Conservation (phyloP, 30 jellyfish, hydroid and myxozoan genomes). For the Aurelia aurita complex sp. Pacific region DNA sequence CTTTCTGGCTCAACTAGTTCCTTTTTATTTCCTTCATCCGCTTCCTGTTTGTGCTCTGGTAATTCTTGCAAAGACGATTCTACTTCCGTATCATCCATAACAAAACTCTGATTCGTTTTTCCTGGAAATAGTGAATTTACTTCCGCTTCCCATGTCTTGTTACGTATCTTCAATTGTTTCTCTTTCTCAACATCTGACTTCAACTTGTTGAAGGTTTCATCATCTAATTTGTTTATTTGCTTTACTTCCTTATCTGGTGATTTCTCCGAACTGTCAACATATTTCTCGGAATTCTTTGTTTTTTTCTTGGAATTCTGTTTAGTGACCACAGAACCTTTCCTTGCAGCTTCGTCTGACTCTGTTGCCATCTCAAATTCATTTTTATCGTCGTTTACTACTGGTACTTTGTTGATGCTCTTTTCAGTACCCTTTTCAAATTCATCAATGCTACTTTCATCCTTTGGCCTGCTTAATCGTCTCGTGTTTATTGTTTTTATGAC, state of each 20-base stretch:
- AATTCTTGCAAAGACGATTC: conserved; percentile 4
- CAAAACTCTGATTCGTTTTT: not conserved
- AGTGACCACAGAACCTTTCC: no score
- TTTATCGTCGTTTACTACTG: not conserved
- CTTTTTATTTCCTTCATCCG: not conserved
- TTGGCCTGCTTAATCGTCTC: conserved; percentile 20
- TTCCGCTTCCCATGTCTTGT: conserved; percentile 75
- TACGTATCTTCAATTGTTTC: conserved; percentile 5
- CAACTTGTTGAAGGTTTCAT: conserved; percentile 31
- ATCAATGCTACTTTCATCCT: not conserved
- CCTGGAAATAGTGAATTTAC: conserved; percentile 58
- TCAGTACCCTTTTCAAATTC: not conserved
- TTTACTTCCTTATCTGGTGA: not conserved
- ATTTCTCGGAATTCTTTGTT: not conserved
- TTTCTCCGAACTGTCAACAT: not conserved
- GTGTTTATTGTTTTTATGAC: conserved; percentile 47
- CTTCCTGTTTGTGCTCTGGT: not conserved
- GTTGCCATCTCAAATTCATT: not conserved
- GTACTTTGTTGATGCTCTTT: not conserved
- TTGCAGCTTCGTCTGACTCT: not conserved
- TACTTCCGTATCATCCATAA: not conserved
- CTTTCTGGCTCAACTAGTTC: not conserved
- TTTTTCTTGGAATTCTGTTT: not conserved
- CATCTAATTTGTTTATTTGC: conserved; percentile 3
- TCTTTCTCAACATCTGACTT: conserved; percentile 29